Base-by-base conservation (phyloP, 2,113 vertebrate genomes). In the Apaloderma vittatum region DNA sequence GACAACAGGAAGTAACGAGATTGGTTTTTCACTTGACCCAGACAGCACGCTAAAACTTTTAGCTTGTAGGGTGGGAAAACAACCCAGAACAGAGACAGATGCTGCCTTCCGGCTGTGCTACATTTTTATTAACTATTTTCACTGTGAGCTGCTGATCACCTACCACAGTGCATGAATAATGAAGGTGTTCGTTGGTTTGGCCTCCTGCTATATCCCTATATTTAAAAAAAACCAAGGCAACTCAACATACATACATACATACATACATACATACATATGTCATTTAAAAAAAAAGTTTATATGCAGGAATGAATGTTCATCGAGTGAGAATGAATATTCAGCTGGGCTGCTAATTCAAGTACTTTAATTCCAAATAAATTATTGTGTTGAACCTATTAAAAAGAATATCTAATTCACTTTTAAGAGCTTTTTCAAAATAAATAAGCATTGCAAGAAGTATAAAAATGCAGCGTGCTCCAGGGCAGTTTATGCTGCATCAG, bases 381-480 rank as follows among this genome's bases (percentile, higher is more conserved):
- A 30, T 73, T 63, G 12, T 55, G 32, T 40, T 27, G 51, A 80
- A 71, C 43, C 45, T 91, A 54, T 94, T 72, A 57, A 88, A 93
- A 91, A 48, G 22, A 14, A 9, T 78, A 80, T 65, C 54, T 77
- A 49, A 54, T 49, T 80, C 46, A 72, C 34, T 93, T 92, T 43
- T 79, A 93, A 40, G 49, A 89, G 73, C 13, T 34, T 65, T 93
- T 92, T 76, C n/a, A 86, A 95, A 93, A 93, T 67, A 68, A 91
- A 15, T 61, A 83, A 78, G 36, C 75, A 57, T 96, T 95, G 95
- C 51, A 92, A 79, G 32, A 92, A 70, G 59, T 37, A 81, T 54
- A 66, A 84, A 86, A 74, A 70, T 8, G 75, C 63, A 83, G 49
- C 37, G 52, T 8, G 43, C 40, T 83, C 43, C 51, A 49, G 57